A percentile compares a stretch with the other conserved stretches of the same genome.
Conservation (phyloP, 2,113 vertebrate species). For the Progne subis region DNA sequence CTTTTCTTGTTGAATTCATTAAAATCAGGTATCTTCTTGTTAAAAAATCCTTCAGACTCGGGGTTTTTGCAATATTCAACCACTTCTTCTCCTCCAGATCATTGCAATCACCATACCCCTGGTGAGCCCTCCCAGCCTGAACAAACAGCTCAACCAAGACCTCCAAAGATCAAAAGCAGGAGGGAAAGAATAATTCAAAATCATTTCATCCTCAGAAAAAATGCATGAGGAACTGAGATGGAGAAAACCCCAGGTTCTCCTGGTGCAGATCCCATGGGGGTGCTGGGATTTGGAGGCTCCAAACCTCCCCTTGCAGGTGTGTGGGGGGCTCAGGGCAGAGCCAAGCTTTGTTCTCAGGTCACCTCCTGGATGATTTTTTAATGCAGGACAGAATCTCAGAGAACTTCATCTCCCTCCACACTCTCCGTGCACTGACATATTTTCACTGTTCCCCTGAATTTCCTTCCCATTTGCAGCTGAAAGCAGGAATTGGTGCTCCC, state of each 20-base stretch:
- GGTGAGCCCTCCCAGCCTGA: neutral
- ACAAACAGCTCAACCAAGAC: neutral
- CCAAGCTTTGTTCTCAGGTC: neutral
- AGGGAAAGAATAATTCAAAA: neutral
- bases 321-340: neutral
- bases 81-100: neutral
- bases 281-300: neutral
- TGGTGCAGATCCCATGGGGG: neutral
- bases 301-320: neutral
- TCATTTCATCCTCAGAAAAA: neutral
- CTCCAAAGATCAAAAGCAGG: neutral
- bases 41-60: neutral
- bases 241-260: neutral
- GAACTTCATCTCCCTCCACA: neutral
- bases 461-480: neutral
- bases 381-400: neutral
- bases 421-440: neutral
- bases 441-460: neutral
- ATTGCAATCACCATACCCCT: neutral
- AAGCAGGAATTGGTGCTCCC: neutral
- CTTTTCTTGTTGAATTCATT: neutral
- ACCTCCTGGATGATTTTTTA: neutral
- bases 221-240: neutral
- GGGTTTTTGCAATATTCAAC: neutral
- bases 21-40: neutral